Evolutionary conservation across 2,797 vertebrate species (phyloP), one percentile per base, ranked within the genome.

Genomic region (Chiloscyllium punctatum): DNA sequence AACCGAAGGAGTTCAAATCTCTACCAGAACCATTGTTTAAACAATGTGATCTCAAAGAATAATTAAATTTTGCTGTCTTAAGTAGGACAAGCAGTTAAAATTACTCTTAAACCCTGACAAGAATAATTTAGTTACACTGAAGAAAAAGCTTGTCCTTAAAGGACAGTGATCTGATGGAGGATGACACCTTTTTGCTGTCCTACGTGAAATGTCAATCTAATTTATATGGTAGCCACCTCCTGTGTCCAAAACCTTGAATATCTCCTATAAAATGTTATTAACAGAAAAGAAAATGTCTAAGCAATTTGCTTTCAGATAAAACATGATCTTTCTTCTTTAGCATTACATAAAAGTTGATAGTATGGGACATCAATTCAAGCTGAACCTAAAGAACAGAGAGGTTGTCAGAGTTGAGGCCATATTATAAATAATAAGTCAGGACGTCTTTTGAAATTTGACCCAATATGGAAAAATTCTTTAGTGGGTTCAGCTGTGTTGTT

Each of bases 101-200:
- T 74, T 91, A 51, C 27, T 33, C 42, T 74, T 53, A 74, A 53
- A 53, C 27, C 71, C 94, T 74, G 94, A 74, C 69, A 53, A 51
- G 48, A 74, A 27, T 72, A 94, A 94, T 95, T 77, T 71, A 15
- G 71, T 95, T 72, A 74, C 13, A 74, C 25, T 72, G 53, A 74
- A 53, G 16, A 33, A 94, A 95, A 21, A 51, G 42, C 42, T 27
- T 72, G 30, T 27, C 53, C 69, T 51, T 21, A 51, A 57, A 72
- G 71, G 42, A 95, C 42, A 74, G 48, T 95, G 94, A 95, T 95
- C 37, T 95, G 71, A 95, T 95, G 42, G 68, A 74, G 94, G 68
- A 33, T 95, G 94, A 77, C 94, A 95, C 69, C 94, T 74, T 95
- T 77, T 51, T 95, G 71, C 94, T 95, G 94, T 77, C 94, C 94